Percentiles rank a stretch among this genome's conserved stretches.
Conservation (phyloP, 2,113 vertebrate species). For the Chelonoidis abingdonii region DNA sequence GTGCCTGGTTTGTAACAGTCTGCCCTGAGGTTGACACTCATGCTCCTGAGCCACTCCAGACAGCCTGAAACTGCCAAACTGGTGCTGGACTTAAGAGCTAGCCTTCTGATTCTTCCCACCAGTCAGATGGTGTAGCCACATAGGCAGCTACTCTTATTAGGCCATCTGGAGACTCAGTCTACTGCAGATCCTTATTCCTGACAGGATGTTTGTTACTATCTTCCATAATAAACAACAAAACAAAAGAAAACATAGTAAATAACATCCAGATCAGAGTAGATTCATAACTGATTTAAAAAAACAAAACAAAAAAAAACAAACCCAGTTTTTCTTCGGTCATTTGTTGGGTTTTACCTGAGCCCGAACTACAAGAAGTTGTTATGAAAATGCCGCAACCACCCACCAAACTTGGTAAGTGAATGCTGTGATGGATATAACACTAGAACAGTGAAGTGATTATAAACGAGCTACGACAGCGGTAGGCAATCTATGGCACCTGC, state of each 20-base stretch:
- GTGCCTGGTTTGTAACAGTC: background rate
- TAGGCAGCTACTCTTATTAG: background rate
- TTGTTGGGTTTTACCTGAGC: background rate
- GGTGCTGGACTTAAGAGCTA: background rate
- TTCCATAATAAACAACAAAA: background rate
- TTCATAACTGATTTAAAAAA: background rate
- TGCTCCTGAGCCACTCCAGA: background rate
- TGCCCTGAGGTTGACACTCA: background rate
- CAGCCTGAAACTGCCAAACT: background rate
- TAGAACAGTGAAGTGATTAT: background rate
- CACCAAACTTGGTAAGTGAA: background rate
- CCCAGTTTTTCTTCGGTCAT: background rate
- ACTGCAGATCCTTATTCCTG: background rate
- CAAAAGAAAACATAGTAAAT: background rate
- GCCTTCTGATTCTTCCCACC: background rate
- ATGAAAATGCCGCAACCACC: background rate
- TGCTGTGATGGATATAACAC: background rate
- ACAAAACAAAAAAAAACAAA: no score
- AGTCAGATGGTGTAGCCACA: background rate
- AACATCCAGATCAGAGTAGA: background rate
- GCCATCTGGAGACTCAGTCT: background rate
- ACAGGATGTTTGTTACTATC: background rate
- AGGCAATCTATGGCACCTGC: no score
- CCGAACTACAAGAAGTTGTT: background rate
- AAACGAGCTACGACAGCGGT: background rate